These are phyloP conservation scores for Drosophila demipolita DNA, from an alignment of 2,888 invertebrate species.

Conservation along the genomic window DNA sequence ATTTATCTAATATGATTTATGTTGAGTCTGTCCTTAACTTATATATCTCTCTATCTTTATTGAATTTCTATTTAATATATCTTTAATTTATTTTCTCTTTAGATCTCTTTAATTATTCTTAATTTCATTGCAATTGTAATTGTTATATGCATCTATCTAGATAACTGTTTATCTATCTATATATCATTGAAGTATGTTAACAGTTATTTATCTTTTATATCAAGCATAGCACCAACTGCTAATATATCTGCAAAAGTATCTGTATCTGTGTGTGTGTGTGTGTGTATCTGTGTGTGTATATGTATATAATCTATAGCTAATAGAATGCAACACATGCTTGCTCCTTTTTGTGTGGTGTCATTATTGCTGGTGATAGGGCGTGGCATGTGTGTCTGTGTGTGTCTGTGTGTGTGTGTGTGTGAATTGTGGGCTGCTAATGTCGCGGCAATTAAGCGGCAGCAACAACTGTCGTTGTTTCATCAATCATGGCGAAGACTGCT, in stretches of 20 bases:
- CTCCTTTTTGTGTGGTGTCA: slow-evolving; percentile 18
- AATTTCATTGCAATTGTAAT: too few relatives aligned
- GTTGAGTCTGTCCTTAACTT: too few relatives aligned
- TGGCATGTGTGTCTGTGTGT: slow-evolving; percentile 16
- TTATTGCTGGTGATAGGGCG: slow-evolving; percentile 32
- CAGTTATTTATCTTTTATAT: neutral
- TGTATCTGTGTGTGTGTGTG: neutral
- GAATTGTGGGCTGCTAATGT: slow-evolving; percentile 50
- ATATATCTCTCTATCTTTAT: neutral
- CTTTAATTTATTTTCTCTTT: neutral
- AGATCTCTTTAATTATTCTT: neutral
- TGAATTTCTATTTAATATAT: neutral
- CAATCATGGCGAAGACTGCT: slow-evolving; percentile 46
- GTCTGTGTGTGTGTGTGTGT: neutral
- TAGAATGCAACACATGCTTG: slow-evolving; percentile 12
- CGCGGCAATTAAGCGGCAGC: slow-evolving; percentile 52
- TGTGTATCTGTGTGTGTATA: neutral
- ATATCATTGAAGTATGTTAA: neutral
- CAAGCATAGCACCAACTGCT: neutral
- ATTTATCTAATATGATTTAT: neutral
- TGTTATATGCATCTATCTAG: neutral
- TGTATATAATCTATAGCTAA: slow-evolving; percentile 36
- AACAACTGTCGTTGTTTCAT: slow-evolving; percentile 43
- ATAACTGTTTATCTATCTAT: neutral
- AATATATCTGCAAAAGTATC: slow-evolving; percentile 11